These are phyloP conservation scores for Centropus unirufus DNA, from an alignment of 2,113 vertebrate genomes.

Conservation along the genomic window DNA sequence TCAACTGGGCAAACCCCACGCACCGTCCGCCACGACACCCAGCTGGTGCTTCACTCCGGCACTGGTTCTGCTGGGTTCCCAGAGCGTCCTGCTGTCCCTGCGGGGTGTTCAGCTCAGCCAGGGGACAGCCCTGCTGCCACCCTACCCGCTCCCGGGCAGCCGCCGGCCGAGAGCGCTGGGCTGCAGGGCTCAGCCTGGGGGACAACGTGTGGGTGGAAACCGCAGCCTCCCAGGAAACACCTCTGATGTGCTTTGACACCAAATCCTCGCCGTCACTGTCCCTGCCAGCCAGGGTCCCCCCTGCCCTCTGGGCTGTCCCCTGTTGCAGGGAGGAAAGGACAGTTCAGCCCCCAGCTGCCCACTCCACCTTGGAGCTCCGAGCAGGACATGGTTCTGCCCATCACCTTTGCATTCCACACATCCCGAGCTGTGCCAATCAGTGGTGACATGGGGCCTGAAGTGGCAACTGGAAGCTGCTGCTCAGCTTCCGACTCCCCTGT, in stretches of 20 bases:
- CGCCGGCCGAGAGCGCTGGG: rapidly evolving
- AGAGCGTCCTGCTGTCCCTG: background rate
- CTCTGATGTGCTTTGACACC: background rate
- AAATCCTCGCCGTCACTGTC: rapidly evolving
- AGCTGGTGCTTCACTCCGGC: background rate
- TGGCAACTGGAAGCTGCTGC: background rate
- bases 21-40: rapidly evolving
- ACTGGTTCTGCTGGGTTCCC: rapidly evolving
- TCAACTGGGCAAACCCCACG: background rate
- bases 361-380: background rate
- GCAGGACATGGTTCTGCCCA: rapidly evolving
- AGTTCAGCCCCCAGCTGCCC: background rate
- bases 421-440: rapidly evolving
- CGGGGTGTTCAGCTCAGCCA: background rate
- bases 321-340: background rate
- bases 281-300: background rate
- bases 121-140: background rate
- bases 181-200: background rate
- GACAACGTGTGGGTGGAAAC: background rate
- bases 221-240: background rate
- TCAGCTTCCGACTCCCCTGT: background rate
- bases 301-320: rapidly evolving
- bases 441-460: rapidly evolving
- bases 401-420: background rate
- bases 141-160: background rate